Evolutionary conservation across 1,140 invertebrate species (phyloP).

Genomic region (Drosophila elegans): DNA sequence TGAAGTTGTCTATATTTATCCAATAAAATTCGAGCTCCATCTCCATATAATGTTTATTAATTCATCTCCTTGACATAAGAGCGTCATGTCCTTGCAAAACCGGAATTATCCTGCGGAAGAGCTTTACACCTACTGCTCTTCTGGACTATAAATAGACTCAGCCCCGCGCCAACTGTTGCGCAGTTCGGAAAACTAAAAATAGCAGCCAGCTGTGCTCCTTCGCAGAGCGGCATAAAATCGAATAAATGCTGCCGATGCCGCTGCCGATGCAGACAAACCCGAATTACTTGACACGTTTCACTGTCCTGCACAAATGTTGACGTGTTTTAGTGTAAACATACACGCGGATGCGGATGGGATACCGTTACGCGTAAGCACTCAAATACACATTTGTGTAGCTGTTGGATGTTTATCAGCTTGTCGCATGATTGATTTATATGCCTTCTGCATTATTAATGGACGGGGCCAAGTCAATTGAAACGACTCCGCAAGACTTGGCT

Average conservation of each 20-base stretch:
- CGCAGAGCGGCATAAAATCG: conserved; percentile 57
- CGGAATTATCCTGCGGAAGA: conserved; percentile 9
- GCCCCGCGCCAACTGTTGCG: conserved; percentile 59
- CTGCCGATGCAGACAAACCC: conserved; percentile 28
- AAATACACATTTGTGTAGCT: conserved; percentile 40
- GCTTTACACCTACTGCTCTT: conserved; percentile 38
- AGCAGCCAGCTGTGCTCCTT: conserved; percentile 42
- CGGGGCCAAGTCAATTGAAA: conserved; percentile 72
- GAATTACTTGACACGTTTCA: conserved; percentile 59
- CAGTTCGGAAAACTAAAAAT: conserved; percentile 61
- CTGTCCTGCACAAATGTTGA: conserved; percentile 48
- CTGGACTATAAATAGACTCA: conserved; percentile 67
- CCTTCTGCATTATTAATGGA: conserved; percentile 66
- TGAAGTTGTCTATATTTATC: too few relatives aligned
- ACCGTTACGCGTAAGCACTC: conserved; percentile 14
- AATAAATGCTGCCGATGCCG: conserved; percentile 54
- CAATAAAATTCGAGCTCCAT: conserved; percentile 1
- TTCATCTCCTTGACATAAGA: background rate
- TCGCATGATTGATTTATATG: conserved; percentile 79
- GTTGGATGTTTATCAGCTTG: conserved; percentile 75
- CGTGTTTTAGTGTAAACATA: conserved; percentile 32
- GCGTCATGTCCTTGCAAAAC: conserved; percentile 25
- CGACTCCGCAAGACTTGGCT: conserved; percentile 31
- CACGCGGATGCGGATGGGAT: background rate
- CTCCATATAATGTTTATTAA: conserved; percentile 13